These are phyloP conservation scores for Crax fasciolata DNA, from an alignment of 2,797 vertebrate species.

Conservation along the genomic window DNA sequence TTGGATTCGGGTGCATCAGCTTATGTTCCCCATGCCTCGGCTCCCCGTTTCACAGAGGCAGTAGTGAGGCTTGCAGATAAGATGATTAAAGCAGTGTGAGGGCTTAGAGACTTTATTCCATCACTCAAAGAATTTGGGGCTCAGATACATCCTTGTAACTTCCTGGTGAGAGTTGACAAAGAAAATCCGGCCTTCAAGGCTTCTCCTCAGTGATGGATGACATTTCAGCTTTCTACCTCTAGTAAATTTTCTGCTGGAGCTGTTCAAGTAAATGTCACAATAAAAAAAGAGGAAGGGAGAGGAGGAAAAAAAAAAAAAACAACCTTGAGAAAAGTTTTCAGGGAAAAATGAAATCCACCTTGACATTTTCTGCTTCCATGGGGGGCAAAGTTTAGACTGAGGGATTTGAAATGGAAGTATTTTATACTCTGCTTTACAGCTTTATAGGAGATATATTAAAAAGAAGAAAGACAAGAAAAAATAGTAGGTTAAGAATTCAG, in stretches of 20 bases:
- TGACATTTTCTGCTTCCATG: background rate
- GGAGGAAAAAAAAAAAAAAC: accelerated
- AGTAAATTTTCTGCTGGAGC: background rate
- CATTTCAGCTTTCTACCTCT: conserved; percentile 1
- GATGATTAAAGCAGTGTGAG: conserved; percentile 25
- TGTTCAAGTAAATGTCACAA: conserved; percentile 32
- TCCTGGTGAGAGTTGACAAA: conserved; percentile 33
- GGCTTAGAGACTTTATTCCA: background rate
- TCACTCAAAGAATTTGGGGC: conserved; percentile 43
- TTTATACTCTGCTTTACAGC: background rate
- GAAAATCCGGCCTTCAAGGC: conserved; percentile 36
- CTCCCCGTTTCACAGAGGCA: background rate
- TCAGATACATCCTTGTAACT: background rate
- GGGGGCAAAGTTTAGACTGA: background rate
- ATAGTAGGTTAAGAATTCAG: background rate
- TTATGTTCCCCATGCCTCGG: background rate
- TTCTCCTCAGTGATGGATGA: background rate
- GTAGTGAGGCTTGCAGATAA: conserved; percentile 25
- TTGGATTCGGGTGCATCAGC: background rate
- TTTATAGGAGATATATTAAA: background rate
- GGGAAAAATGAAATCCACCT: background rate
- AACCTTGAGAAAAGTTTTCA: background rate
- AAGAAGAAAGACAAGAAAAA: background rate
- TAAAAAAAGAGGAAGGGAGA: background rate
- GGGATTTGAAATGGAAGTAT: background rate